Base-by-base conservation (phyloP, 2,888 invertebrate genomes). In the Achlya flavicornis region DNA sequence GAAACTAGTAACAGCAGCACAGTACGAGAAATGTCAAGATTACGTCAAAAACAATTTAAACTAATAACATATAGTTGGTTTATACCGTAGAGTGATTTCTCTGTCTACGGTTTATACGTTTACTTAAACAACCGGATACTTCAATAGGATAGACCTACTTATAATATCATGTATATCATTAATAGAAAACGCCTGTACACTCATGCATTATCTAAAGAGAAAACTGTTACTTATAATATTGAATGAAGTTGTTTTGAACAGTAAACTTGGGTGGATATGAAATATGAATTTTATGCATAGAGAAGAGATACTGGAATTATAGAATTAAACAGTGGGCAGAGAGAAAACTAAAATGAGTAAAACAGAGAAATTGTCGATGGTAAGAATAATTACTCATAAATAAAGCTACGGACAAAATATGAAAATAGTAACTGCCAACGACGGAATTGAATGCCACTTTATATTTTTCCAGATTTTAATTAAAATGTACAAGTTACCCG, bases 181-280 rank as follows among this genome's bases (percentile, higher is more conserved):
- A 53, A 53, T 53, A 53, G 53, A 53, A 53, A 53, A 53, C 53
- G 53, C 53, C 10, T 53, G 53, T 53, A 53, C 19, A 53, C 53
- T 53, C 19, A 16, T 53, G 53, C 19, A 53, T 53, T 53, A 53
- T 53, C 53, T 19, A n/a, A n/a, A 8, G 16, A 53, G 53, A 53
- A 53, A 53, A 53, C 53, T 19, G 19, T 53, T 46, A 19, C 19
- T 53, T 19, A 19, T 19, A n/a, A 19, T 19, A 6, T 19, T n/a
- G 53, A 53, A 19, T 53, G 10, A 10, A 53, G 10, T 53, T 8
- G 19, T 53, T n/a, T 19, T 10, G 19, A 53, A 53, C 53, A 19
- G 53, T 53, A 53, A 53, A 19, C 8, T 19, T 53, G 16, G 48
- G 48, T 16, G 48, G 46, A 46, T n/a, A 46, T 46, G 14, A 46